Evolutionary conservation across 2,113 vertebrate species (phyloP).

Genomic region (Diadophis punctatus): DNA sequence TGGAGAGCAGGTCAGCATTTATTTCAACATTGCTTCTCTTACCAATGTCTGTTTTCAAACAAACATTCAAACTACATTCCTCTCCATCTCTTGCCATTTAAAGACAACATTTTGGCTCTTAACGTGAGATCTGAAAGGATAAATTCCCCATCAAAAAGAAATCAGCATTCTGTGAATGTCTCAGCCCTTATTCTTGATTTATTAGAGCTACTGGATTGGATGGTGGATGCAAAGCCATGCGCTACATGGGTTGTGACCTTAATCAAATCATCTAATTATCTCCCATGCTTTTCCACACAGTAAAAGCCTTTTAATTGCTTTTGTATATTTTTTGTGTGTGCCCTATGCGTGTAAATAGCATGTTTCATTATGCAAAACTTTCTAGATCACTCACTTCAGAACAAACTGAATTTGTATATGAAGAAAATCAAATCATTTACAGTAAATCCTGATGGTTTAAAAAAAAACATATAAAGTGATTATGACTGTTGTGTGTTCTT

Average conservation of each 20-base stretch:
- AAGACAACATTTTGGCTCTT: not conserved
- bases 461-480: constrained; percentile 55
- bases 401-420: constrained; percentile 63
- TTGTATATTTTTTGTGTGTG: constrained; percentile 57
- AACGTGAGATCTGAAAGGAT: not conserved
- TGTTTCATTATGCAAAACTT: constrained; percentile 61
- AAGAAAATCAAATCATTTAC: constrained; percentile 53
- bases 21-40: not conserved
- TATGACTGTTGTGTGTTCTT: constrained; percentile 58
- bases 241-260: constrained; percentile 22
- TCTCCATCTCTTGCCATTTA: not conserved
- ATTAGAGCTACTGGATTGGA: not conserved
- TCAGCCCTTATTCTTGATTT: not conserved
- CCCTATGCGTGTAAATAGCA: constrained; percentile 67
- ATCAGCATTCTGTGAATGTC: not conserved
- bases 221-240: not conserved
- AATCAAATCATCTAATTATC: constrained; percentile 43
- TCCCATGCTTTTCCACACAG: constrained; percentile 54
- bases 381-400: constrained; percentile 56
- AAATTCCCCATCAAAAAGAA: not conserved
- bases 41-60: not conserved
- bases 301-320: constrained; percentile 49
- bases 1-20: not conserved
- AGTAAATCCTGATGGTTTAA: constrained; percentile 52
- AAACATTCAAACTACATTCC: not conserved